Base-by-base conservation (phyloP, 2,113 vertebrate genomes). In the Platichthys stellatus region DNA sequence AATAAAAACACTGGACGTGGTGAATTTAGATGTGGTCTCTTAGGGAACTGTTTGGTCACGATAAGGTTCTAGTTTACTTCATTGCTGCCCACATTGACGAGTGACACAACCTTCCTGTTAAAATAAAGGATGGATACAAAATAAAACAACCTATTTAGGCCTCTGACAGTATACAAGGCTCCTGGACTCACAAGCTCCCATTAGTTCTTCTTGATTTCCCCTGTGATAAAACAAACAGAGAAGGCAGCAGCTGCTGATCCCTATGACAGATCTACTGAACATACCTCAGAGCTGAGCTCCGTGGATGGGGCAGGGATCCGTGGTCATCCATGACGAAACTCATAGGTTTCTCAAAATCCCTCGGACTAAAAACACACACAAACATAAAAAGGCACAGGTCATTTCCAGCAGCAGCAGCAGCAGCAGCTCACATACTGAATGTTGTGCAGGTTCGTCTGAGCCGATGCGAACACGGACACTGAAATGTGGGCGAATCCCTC, bases 321-420 rank as follows among this genome's bases (percentile, higher is more conserved):
- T 80, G 86, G 66, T 93, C 90, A 82, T 94, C 94, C 94, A 94
- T 94, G 75, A 90, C 92, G 63, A 90, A 81, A 75, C 86, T 88
- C 82, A 89, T 57, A 18, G 80, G 82, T 80, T 83, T 90, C 58
- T 89, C 79, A 65, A 74, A 87, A 86, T 87, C 88, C 82, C 54
- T 74, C 64, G 81, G 81, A 77, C 90, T 93, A 54, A 69, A 53
- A 83, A 79, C 54, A 24, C 45, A 54, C 62, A 83, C 49, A 92
- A 82, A 86, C 76, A 84, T 63, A 80, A 78, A 78, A 62, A 62
- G n/a, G n/a, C 24, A 86, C 74, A 88, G 47, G 82, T 86, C 75
- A 90, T 12, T 43, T 13, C 40, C 40, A 43, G 10, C 40, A 11
- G 40, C 40, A 28, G 40, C 40, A 28, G 8, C 38, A 9, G 38